phyloP scores from a whole-genome alignment of 2,113 vertebrate genomes.

The Melanotaenia duboulayi region DNA sequence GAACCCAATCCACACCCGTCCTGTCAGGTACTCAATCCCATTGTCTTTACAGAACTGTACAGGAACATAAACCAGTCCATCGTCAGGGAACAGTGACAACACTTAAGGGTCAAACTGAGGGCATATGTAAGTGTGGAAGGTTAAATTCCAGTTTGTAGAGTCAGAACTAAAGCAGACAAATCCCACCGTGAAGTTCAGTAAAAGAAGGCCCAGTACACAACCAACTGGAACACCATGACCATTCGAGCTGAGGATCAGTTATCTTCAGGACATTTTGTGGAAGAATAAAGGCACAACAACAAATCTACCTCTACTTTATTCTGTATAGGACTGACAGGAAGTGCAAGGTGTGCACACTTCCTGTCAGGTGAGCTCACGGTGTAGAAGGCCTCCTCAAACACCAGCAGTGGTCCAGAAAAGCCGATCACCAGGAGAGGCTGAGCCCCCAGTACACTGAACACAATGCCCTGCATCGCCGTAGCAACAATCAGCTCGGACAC shows the following conservation, averaged over 20 bases:
- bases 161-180: too few species aligned
- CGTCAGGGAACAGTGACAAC: background rate
- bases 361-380: constrained; percentile 79
- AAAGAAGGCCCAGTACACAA: too few species aligned
- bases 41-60: constrained; percentile 89
- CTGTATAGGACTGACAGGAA: too few species aligned
- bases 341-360: background rate
- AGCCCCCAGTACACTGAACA: constrained; percentile 92
- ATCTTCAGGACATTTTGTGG: too few species aligned
- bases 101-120: too few species aligned
- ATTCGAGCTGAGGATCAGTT: too few species aligned
- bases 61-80: background rate
- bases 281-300: too few species aligned
- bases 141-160: too few species aligned
- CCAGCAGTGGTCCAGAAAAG: constrained; percentile 93
- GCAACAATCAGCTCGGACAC: constrained; percentile 95
- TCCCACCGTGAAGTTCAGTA: too few species aligned
- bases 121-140: too few species aligned
- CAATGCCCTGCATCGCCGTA: constrained; percentile 89
- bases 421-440: constrained; percentile 93
- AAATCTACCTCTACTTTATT: too few species aligned
- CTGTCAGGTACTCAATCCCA: constrained; percentile 90
- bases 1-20: constrained; percentile 94
- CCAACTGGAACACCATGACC: too few species aligned
- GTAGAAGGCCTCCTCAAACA: constrained; percentile 96